Conservation (phyloP, 2,113 vertebrate genomes). For the Manacus vitellinus region DNA sequence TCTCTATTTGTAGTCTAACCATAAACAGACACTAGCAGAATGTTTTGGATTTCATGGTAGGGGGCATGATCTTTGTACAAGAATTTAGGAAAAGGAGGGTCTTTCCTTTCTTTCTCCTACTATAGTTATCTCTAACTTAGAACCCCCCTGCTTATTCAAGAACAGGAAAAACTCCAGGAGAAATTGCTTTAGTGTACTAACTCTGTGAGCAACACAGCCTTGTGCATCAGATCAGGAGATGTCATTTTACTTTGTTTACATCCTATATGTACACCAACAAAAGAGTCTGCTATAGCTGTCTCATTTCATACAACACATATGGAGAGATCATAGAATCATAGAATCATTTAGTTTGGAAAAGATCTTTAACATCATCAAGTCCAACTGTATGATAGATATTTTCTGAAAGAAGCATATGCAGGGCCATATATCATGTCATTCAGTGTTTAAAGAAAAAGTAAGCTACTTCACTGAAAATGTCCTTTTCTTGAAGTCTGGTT, state of each 20-base stretch:
- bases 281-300: background rate
- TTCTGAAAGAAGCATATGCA: background rate
- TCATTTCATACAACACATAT: background rate
- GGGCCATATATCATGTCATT: conserved; percentile 7
- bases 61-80: background rate
- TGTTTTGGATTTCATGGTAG: background rate
- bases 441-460: background rate
- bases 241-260: background rate
- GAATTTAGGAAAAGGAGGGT: background rate
- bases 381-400: background rate
- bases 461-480: background rate
- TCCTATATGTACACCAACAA: background rate
- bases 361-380: background rate
- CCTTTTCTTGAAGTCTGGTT: background rate
- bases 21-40: background rate
- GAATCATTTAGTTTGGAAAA: background rate
- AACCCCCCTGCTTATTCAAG: background rate
- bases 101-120: background rate
- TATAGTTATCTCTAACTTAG: background rate
- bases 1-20: background rate
- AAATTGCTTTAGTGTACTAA: background rate
- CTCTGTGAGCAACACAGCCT: background rate
- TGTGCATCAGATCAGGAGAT: background rate
- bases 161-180: background rate
- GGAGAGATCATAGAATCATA: background rate